phyloP scores from a whole-genome alignment of 2,113 vertebrate species.

The Nothobranchius kuhntae region DNA sequence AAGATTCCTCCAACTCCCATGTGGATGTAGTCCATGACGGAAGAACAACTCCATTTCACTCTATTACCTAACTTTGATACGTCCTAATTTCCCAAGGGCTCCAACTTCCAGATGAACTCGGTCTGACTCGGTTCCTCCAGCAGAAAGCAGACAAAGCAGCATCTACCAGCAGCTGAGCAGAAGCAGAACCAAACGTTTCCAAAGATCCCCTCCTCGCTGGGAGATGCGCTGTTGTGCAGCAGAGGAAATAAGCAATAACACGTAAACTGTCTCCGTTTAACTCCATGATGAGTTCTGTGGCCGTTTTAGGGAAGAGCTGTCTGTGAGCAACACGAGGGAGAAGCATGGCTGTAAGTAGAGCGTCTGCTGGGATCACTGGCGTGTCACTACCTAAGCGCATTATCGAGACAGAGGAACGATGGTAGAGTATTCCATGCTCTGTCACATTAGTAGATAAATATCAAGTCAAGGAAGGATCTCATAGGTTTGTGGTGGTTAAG shows the following conservation, averaged over 20 bases:
- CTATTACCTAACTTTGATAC: slow-evolving; percentile 67
- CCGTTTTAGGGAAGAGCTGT: slow-evolving; percentile 26
- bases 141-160: slow-evolving; percentile 58
- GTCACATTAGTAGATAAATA: slow-evolving; percentile 13
- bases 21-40: slow-evolving; percentile 30
- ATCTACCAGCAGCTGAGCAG: slow-evolving; percentile 34
- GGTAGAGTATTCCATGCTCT: not conserved
- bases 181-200: slow-evolving; percentile 28
- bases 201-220: slow-evolving; percentile 19
- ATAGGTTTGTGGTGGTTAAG: not conserved
- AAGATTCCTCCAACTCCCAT: slow-evolving; percentile 21
- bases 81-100: slow-evolving; percentile 70
- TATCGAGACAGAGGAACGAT: slow-evolving; percentile 47
- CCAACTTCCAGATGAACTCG: slow-evolving; percentile 60
- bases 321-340: not conserved
- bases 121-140: slow-evolving; percentile 44
- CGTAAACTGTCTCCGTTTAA: slow-evolving; percentile 62
- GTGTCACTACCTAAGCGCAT: slow-evolving; percentile 37
- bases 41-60: slow-evolving; percentile 54
- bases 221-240: slow-evolving; percentile 38
- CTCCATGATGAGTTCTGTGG: slow-evolving; percentile 54
- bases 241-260: slow-evolving; percentile 49
- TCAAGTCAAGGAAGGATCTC: slow-evolving; percentile 6
- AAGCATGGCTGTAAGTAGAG: not conserved
- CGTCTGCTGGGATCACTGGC: slow-evolving; percentile 37